Evolutionary conservation across 2,797 vertebrate genomes (phyloP).

Genomic region (Myotis findleyi): DNA sequence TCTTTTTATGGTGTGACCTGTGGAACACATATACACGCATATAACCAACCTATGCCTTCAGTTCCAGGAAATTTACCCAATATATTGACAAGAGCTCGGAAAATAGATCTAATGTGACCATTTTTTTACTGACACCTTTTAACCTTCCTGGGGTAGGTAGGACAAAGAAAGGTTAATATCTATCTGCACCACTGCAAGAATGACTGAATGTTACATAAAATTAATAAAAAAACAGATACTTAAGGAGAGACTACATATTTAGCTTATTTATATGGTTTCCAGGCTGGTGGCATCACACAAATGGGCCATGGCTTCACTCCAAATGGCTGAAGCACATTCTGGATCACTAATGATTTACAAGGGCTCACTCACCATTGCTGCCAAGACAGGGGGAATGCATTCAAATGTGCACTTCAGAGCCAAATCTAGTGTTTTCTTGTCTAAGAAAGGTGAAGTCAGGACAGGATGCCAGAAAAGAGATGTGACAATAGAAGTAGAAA

Average conservation of each 20-base stretch:
- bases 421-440: conserved; percentile 52
- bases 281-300: conserved; percentile 8
- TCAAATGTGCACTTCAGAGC: conserved; percentile 43
- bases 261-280: background rate
- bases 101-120: background rate
- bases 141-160: background rate
- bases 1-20: background rate
- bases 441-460: conserved; percentile 64
- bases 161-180: background rate
- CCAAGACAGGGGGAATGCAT: conserved; percentile 54
- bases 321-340: conserved; percentile 56
- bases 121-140: conserved; percentile 1
- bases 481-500: conserved; percentile 12
- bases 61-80: background rate
- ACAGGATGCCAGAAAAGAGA: background rate
- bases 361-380: conserved; percentile 25
- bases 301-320: conserved; percentile 51
- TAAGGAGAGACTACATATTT: background rate
- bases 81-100: background rate
- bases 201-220: background rate
- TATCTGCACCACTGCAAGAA: background rate
- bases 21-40: background rate
- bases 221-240: background rate
- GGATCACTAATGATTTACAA: conserved; percentile 56
- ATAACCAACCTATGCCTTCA: background rate